Base-by-base conservation (phyloP, 1,140 invertebrate species). In the Yoshiicerus persimilis region DNA sequence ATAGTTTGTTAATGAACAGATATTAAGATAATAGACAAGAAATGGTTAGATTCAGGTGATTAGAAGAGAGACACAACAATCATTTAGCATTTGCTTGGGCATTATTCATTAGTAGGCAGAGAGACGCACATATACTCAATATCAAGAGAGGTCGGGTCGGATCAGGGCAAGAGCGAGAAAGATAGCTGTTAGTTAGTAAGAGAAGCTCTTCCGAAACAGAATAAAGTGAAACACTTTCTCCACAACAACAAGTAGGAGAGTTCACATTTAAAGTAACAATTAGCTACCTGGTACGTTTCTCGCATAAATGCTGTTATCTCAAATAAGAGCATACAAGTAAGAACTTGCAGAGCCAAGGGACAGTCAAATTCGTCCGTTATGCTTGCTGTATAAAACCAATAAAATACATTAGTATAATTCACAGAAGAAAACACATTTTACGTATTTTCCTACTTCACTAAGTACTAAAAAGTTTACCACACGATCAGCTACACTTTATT, bases 291-390 rank as follows among this genome's bases (percentile, higher is more conserved):
- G 92, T 99, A 99, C 0, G 98, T 99, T 93, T 99, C 99, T 20
- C 99, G 93, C 27, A 99, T 93, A 92, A 99, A 99, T 0, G 98
- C 95, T 0, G 99, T 99, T 36, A 99, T 98, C 94, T 99, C 99
- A 90, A 97, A 94, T 4, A 99, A 94, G 5, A 99, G 93, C 56
- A 98, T 95, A 92, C 98, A 99, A 1, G 98, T 98, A 13, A 99
- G 94, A 88, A 99, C 93, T 91, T 98, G 95, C 9, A 99, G 93
- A 1, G 98, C 97, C 87, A 97, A 95, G 0, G 99, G 98, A 93
- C 98, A 99, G 30, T 95, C 94, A 30, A 96, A 95, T 75, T 97
- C 97, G 88, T 96, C 96, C 0, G 95, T 96, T 13, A 98, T 96
- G 88, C 96, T 97, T 0, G 96, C 96, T 97, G 92, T 87, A 93